Conservation (phyloP, 2,797 vertebrate genomes). For the Gymnoscopelus microlampas region DNA sequence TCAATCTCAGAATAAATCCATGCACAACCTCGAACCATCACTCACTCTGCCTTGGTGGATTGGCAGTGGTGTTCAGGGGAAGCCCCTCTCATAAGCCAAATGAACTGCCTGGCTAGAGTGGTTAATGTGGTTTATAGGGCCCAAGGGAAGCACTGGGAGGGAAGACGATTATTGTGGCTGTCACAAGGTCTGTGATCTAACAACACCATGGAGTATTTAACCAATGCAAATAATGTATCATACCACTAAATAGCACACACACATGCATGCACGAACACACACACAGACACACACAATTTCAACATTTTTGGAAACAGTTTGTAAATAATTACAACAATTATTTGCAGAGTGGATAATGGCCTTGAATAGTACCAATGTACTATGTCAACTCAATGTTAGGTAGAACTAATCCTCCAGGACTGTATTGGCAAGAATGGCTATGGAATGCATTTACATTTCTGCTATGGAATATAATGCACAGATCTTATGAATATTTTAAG, state of each 20-base stretch:
- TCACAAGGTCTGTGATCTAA: constrained; percentile 61
- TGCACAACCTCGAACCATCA: neutral
- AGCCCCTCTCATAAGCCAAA: constrained; percentile 51
- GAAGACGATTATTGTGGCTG: constrained; percentile 57
- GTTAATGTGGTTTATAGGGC: constrained; percentile 76
- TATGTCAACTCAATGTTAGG: no score
- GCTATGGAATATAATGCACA: no score
- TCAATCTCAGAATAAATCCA: constrained; percentile 1
- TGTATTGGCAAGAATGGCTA: no score
- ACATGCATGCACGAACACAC: constrained; percentile 22
- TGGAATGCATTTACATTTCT: no score
- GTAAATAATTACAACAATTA: no score
- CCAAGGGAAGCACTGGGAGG: constrained; percentile 58
- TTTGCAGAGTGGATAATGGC: no score
- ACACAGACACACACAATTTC: constrained; percentile 10
- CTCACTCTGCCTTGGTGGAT: constrained; percentile 19
- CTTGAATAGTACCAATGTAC: no score
- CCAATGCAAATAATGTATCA: constrained; percentile 52
- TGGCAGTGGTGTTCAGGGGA: constrained; percentile 43
- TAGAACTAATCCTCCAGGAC: no score
- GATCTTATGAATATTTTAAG: no score
- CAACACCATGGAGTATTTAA: constrained; percentile 57
- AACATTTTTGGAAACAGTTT: no score
- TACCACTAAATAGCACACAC: constrained; percentile 49
- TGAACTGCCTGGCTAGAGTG: constrained; percentile 57